Evolutionary conservation across 37 sponge, comb jelly and placozoan genomes (phyloP), one percentile per base, ranked within the genome.

Genomic region (Theonella swinhoei): DNA sequence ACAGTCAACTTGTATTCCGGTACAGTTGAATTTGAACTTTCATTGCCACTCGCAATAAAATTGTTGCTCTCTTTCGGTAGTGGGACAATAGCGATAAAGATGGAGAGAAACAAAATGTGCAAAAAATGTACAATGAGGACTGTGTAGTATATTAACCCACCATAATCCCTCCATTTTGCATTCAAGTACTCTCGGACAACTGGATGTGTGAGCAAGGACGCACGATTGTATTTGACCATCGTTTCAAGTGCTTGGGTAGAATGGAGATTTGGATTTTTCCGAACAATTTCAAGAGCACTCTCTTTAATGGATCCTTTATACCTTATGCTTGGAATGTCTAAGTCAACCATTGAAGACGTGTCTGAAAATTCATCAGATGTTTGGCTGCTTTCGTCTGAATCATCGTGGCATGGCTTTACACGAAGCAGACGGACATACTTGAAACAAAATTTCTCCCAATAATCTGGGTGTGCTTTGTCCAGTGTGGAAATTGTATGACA

Each of bases 151-250:
- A 87, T 42, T 24, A 36, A 61, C 23, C 85, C 70, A 8, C 97
- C 97, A 58, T 96, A 96, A n/a, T 70, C 61, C 34, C 70, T 30
- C 97, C 97, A 96, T 42, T 93, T 93, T 41, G 64, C 29, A 69
- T 86, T 91, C 17, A 96, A 74, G 70, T 75, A 90, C 31, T 33
- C 63, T 20, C 64, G 47, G 20, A 77, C 75, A n/a, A 94, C 62
- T 11, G 94, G 90, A 47, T 96, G 94, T 35, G 69, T 82, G 3
- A 96, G 83, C 14, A 89, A 80, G 3, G 68, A 19, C n/a, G 4
- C 70, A 39, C 97, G 86, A 32, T 86, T 75, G 62, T 68, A 92
- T 39, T 75, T 64, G 5, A 85, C 64, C 96, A 95, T 95, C 9
- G 65, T 66, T 3, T 42, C 61, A 11, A 95, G 78, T 11, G 67